These are phyloP conservation scores for Leptosomus discolor DNA, from an alignment of 2,113 vertebrate genomes.

Conservation along the genomic window DNA sequence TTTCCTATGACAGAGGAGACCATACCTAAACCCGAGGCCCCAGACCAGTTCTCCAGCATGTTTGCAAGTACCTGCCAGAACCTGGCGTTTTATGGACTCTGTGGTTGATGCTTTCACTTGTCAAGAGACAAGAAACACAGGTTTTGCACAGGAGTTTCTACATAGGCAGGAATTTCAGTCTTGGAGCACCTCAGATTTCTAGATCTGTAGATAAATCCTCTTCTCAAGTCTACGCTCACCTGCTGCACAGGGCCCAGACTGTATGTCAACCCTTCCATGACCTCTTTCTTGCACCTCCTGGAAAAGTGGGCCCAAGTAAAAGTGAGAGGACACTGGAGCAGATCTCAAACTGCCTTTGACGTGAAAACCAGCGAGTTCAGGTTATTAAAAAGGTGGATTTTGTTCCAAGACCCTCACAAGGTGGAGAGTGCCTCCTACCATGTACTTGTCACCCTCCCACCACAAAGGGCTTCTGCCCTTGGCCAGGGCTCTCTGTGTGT, in stretches of 20 bases:
- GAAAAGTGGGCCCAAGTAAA: neutral
- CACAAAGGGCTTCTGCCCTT: neutral
- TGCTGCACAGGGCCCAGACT: too few species aligned
- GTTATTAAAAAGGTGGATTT: neutral
- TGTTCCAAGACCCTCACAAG: neutral
- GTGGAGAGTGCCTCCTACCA: neutral
- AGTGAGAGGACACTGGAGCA: neutral
- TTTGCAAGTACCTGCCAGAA: neutral
- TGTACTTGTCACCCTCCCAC: neutral
- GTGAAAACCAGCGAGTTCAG: neutral
- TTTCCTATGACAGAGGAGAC: neutral
- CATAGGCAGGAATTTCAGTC: neutral
- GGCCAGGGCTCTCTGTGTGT: rapidly evolving
- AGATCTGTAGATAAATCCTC: neutral
- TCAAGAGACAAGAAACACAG: neutral
- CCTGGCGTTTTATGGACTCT: neutral
- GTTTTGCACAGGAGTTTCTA: neutral
- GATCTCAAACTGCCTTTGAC: neutral
- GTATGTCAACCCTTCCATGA: neutral
- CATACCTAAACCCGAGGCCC: rapidly evolving
- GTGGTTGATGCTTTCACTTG: neutral
- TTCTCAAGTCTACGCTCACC: neutral
- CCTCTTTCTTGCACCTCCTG: neutral
- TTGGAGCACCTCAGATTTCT: neutral
- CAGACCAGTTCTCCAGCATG: neutral